These are phyloP conservation scores for Balanococcus diminutus DNA, from an alignment of 2,888 invertebrate genomes.

Conservation along the genomic window DNA sequence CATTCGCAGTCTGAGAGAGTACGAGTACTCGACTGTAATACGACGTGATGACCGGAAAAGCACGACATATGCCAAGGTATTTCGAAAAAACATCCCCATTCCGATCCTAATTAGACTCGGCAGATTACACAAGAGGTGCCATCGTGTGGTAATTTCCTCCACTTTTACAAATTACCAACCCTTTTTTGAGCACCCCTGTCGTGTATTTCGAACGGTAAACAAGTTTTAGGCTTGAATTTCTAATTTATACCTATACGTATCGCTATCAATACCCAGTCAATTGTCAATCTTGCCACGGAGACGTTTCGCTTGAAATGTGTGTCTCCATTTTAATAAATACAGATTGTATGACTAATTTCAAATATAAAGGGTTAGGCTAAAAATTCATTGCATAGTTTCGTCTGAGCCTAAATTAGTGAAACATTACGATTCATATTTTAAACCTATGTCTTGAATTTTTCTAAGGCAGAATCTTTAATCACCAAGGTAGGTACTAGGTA, in stretches of 20 bases:
- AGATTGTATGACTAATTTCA: not conserved
- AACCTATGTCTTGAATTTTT: no score
- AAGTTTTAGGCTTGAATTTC: not conserved
- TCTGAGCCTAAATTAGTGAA: no score
- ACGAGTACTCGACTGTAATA: not conserved
- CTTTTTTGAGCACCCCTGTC: not conserved
- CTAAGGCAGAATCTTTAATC: no score
- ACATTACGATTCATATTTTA: no score
- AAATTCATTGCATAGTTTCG: no score
- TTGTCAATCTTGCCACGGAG: not conserved
- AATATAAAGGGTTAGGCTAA: no score
- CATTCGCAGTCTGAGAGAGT: not conserved
- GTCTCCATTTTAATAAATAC: no score
- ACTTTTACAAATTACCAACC: not conserved
- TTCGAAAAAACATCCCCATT: not conserved
- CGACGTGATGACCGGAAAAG: not conserved
- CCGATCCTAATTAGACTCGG: not conserved
- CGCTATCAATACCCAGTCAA: not conserved
- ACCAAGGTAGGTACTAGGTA: no score
- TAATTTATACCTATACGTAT: not conserved
- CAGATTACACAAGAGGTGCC: not conserved
- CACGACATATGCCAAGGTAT: not conserved
- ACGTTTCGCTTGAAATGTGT: not conserved
- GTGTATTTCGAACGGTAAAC: not conserved
- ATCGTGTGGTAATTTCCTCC: not conserved